A percentile compares a stretch with the other conserved stretches of the same genome.
phyloP scores from a whole-genome alignment of 2,797 vertebrate species.

The Sebastes matsubarae region DNA sequence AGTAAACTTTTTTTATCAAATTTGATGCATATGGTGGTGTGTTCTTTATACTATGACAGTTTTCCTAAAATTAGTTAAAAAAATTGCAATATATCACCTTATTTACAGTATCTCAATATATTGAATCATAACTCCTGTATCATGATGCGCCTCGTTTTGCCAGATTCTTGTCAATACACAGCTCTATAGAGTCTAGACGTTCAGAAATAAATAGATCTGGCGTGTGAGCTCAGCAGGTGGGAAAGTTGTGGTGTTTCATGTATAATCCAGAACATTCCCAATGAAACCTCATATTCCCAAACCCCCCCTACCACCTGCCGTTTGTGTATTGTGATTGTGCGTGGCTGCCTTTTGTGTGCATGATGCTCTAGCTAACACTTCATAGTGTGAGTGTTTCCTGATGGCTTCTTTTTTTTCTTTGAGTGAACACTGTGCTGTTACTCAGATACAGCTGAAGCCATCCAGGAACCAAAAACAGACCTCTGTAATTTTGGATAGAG shows the following conservation, averaged over 20 bases:
- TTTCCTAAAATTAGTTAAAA: too few species aligned
- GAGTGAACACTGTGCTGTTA: constrained; percentile 2
- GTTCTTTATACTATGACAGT: too few species aligned
- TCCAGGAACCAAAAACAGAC: constrained; percentile 44
- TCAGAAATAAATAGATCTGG: constrained; percentile 12
- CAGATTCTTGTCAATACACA: too few species aligned
- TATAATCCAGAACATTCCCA: constrained; percentile 28
- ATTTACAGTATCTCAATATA: too few species aligned
- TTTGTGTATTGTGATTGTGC: constrained; percentile 26
- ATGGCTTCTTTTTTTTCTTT: constrained; percentile 9
- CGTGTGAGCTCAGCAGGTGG: constrained; percentile 46
- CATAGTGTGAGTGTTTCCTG: constrained; percentile 49
- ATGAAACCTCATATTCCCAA: constrained; percentile 37
- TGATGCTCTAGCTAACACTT: constrained; percentile 28
- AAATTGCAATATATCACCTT: too few species aligned
- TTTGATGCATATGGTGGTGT: too few species aligned
- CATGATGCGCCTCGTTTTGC: rapidly evolving
- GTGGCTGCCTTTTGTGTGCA: constrained; percentile 34
- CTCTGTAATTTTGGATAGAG: constrained; percentile 61
- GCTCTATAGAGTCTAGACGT: too few species aligned
- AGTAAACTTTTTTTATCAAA: too few species aligned
- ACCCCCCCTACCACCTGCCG: constrained; percentile 18
- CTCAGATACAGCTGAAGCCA: constrained; percentile 17
- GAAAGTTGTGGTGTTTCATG: constrained; percentile 40
- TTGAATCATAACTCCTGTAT: too few species aligned